Conservation (phyloP, 2,113 vertebrate species). For the Calyptommatus sinebrachiatus region DNA sequence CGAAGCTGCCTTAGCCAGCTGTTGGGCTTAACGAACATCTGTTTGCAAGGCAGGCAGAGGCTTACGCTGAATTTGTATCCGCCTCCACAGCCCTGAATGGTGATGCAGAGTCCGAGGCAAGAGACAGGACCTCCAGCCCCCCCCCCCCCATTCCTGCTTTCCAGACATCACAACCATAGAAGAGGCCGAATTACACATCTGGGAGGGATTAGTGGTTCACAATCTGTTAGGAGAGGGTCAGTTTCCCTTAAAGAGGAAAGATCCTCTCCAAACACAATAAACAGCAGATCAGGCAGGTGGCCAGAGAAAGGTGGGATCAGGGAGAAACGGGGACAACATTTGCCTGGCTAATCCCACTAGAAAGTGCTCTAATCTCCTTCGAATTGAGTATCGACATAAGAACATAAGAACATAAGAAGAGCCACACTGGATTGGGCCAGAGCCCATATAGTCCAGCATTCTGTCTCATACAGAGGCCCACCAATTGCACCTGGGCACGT, state of each 20-base stretch:
- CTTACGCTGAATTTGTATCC: background rate
- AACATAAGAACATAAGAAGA: too few species aligned
- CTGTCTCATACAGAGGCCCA: too few species aligned
- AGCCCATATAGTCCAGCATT: too few species aligned
- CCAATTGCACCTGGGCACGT: too few species aligned
- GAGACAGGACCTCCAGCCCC: background rate
- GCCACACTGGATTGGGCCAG: too few species aligned
- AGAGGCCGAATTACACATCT: background rate
- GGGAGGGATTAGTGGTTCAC: background rate
- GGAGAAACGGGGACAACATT: rapidly evolving
- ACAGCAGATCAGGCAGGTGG: background rate
- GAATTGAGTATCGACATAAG: background rate
- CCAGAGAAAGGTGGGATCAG: background rate
- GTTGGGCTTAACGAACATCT: background rate
- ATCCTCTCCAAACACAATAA: slow-evolving; percentile 45
- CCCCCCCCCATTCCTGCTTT: background rate
- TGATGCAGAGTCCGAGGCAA: rapidly evolving
- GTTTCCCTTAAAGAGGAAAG: slow-evolving; percentile 39
- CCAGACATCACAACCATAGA: background rate
- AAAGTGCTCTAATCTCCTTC: background rate
- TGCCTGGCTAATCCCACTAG: background rate
- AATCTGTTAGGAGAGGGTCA: background rate
- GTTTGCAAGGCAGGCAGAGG: background rate
- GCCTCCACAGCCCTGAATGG: background rate
- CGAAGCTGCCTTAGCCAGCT: background rate